Evolutionary conservation across 2,113 vertebrate species (phyloP).

Genomic region (Dromaius novaehollandiae): DNA sequence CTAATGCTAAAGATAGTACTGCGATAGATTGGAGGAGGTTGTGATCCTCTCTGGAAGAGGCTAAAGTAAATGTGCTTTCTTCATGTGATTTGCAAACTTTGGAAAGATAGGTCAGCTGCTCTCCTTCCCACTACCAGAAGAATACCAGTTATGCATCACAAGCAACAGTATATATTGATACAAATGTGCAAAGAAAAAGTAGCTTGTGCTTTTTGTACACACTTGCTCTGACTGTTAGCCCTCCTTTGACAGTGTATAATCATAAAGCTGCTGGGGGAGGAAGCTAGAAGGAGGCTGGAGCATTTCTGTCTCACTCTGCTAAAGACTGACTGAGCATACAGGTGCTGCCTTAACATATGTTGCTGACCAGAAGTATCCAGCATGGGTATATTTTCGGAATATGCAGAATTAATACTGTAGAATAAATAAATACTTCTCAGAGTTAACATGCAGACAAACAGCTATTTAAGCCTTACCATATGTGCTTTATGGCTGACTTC

Average conservation of each 20-base stretch:
- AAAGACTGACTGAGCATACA: background rate
- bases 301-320: background rate
- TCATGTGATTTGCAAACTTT: background rate
- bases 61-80: background rate
- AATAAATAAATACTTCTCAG: background rate
- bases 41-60: background rate
- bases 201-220: background rate
- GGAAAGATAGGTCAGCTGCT: background rate
- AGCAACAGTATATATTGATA: background rate
- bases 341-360: background rate
- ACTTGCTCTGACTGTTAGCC: background rate
- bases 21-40: background rate
- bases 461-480: background rate
- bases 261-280: background rate
- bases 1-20: background rate
- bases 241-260: background rate
- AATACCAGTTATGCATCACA: background rate
- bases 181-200: background rate
- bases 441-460: background rate
- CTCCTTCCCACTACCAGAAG: background rate
- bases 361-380: background rate
- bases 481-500: background rate
- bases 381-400: background rate
- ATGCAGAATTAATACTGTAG: background rate
- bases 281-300: background rate